Percentiles rank a stretch among this genome's conserved stretches.
Conservation (phyloP, 1,140 invertebrate genomes). For the Rhyzopertha dominica region DNA sequence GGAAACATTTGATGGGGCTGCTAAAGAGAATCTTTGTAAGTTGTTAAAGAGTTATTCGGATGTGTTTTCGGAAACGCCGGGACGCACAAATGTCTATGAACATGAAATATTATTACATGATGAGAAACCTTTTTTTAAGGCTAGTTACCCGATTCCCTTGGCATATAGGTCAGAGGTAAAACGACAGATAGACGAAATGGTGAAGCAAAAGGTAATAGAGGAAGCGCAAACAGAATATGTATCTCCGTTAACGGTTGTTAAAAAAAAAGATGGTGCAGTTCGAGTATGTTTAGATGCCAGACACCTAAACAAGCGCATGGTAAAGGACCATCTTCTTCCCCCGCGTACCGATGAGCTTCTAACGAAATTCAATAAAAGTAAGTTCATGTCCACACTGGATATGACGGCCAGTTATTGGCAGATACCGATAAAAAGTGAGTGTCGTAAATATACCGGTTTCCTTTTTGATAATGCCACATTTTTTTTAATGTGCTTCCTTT, state of each 20-base stretch:
- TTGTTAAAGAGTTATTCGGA: background rate
- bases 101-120: constrained; percentile 28
- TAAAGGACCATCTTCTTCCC: constrained; percentile 8
- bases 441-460: constrained; percentile 11
- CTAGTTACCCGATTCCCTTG: constrained; percentile 5
- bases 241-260: constrained; percentile 3
- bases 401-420: constrained; percentile 12
- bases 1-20: background rate
- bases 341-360: constrained; percentile 2
- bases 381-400: constrained; percentile 5
- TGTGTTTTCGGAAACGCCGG: constrained; percentile 20
- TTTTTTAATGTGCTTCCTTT: constrained; percentile 10
- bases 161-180: constrained; percentile 1
- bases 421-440: constrained; percentile 1
- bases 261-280: constrained; percentile 10
- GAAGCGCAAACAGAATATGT: constrained; percentile 10
- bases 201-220: background rate
- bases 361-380: background rate
- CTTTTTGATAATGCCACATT: constrained; percentile 1
- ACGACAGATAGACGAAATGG: constrained; percentile 3
- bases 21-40: background rate
- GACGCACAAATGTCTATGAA: constrained; percentile 21
- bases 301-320: constrained; percentile 4
- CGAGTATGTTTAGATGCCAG: constrained; percentile 10
- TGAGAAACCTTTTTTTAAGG: constrained; percentile 23